Evolutionary conservation across 2,797 vertebrate species (phyloP).

Genomic region (Sebastes steindachneri): DNA sequence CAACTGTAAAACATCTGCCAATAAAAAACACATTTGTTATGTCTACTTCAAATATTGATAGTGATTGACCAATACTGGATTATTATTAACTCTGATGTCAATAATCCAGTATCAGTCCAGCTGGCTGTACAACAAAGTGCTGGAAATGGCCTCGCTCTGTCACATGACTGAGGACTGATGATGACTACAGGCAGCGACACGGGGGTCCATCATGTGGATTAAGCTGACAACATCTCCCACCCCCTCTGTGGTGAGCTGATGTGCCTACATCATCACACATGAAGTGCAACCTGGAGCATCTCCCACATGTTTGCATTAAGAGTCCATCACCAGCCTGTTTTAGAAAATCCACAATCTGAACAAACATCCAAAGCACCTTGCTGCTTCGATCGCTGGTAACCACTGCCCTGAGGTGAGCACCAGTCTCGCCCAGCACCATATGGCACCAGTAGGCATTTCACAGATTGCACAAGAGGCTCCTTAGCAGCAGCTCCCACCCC

Average conservation of each 20-base stretch:
- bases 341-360: constrained; percentile 8
- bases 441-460: constrained; percentile 33
- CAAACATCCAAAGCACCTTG: background rate
- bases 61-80: background rate
- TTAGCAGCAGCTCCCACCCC: constrained; percentile 5
- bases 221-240: background rate
- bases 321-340: background rate
- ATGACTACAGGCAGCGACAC: background rate
- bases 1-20: background rate
- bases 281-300: background rate
- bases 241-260: background rate
- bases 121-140: background rate
- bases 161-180: background rate
- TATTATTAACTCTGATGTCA: background rate
- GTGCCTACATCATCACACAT: background rate
- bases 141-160: background rate
- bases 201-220: background rate
- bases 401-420: constrained; percentile 10
- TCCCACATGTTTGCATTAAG: background rate
- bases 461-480: constrained; percentile 18
- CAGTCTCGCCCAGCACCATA: constrained; percentile 14
- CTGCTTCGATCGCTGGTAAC: background rate
- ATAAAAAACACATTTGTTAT: background rate
- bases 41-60: background rate
- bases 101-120: background rate